These are phyloP conservation scores for Helostoma temminkii DNA, from an alignment of 2,797 vertebrate species.

Conservation along the genomic window DNA sequence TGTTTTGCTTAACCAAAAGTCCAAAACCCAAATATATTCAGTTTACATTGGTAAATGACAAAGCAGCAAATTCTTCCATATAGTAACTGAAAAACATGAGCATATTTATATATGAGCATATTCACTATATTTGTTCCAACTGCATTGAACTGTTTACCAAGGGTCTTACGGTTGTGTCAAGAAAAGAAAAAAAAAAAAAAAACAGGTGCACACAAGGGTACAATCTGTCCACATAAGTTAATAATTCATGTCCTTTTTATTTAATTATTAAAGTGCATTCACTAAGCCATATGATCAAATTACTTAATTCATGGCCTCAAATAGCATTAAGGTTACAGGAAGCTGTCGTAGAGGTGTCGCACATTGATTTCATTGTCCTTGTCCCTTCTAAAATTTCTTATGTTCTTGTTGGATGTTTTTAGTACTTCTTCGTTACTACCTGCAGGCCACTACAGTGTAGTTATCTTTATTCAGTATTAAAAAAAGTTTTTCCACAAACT, in stretches of 20 bases:
- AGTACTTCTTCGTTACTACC: not conserved
- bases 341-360: not conserved
- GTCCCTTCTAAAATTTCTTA: not conserved
- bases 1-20: too few relatives aligned
- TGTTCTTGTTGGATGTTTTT: not conserved
- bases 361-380: not conserved
- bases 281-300: not conserved
- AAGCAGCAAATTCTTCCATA: too few relatives aligned
- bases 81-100: too few relatives aligned
- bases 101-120: too few relatives aligned
- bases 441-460: not conserved
- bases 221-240: not conserved
- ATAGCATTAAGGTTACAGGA: not conserved
- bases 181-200: too few relatives aligned
- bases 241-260: slow-evolving; percentile 11
- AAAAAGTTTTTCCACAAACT: too few relatives aligned
- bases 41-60: too few relatives aligned
- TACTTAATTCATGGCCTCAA: not conserved
- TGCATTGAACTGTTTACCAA: not conserved
- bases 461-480: too few relatives aligned
- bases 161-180: too few relatives aligned
- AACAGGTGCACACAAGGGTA: not conserved
- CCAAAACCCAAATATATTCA: too few relatives aligned
- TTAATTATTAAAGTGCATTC: not conserved
- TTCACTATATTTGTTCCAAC: not conserved